These are phyloP conservation scores for Epinotia nisella DNA, from an alignment of 2,888 invertebrate genomes.

Conservation along the genomic window DNA sequence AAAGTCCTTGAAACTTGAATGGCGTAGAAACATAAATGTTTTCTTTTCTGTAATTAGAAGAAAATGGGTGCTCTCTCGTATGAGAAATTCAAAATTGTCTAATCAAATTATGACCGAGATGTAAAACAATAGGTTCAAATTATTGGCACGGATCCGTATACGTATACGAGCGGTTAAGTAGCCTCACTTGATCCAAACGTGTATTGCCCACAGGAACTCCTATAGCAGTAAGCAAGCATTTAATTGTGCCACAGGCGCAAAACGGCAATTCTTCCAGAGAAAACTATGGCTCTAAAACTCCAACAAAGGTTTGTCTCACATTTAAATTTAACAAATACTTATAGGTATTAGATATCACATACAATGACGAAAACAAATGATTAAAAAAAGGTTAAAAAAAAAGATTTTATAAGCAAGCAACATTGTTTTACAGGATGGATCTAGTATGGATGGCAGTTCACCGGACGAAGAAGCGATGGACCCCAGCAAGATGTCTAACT, in stretches of 20 bases:
- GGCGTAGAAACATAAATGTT: too few relatives aligned
- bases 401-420: not conserved
- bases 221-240: constrained; percentile 94
- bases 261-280: constrained; percentile 73
- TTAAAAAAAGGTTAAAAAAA: too few relatives aligned
- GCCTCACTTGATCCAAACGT: not conserved
- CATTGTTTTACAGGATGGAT: constrained; percentile 64
- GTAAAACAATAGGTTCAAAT: too few relatives aligned
- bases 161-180: too few relatives aligned
- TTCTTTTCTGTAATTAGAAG: too few relatives aligned
- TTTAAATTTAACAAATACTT: too few relatives aligned
- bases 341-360: not conserved
- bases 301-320: constrained; percentile 65
- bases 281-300: constrained; percentile 73
- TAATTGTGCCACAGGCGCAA: constrained; percentile 91
- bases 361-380: not conserved
- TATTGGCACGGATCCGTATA: too few relatives aligned
- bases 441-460: constrained; percentile 71
- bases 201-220: constrained; percentile 88
- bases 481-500: constrained; percentile 92
- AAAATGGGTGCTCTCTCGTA: too few relatives aligned
- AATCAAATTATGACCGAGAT: too few relatives aligned
- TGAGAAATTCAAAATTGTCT: too few relatives aligned
- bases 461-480: constrained; percentile 84
- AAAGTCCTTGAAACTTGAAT: too few relatives aligned